These are phyloP conservation scores for Holothuria leucospilota DNA, from an alignment of 53 echinoderm and acorn worm genomes.

Conservation along the genomic window DNA sequence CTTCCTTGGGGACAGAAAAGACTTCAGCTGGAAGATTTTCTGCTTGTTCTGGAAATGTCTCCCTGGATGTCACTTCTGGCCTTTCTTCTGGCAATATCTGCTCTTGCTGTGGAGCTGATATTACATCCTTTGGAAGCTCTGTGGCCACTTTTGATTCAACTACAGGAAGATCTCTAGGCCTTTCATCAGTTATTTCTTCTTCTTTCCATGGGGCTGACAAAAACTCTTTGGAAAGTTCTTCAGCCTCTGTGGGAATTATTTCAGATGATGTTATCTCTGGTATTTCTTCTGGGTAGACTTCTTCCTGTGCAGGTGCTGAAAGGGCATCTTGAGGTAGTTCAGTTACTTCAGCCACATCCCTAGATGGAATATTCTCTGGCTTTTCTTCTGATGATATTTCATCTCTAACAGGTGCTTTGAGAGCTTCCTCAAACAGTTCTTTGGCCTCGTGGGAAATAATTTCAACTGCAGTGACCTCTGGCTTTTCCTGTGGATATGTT, in stretches of 20 bases:
- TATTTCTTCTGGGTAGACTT: constrained; percentile 56
- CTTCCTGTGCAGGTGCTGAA: constrained; percentile 30
- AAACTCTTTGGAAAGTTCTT: constrained; percentile 49
- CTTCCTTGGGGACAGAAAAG: constrained; percentile 27
- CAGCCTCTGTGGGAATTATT: constrained; percentile 41
- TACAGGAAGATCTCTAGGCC: constrained; percentile 32
- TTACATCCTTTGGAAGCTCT: neutral
- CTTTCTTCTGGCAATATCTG: constrained; percentile 42
- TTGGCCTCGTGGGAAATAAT: neutral
- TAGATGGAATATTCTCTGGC: neutral
- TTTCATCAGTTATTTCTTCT: constrained; percentile 41
- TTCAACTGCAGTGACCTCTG: constrained; percentile 7
- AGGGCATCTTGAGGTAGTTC: constrained; percentile 50
- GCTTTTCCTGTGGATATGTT: neutral
- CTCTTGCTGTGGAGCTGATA: constrained; percentile 14
- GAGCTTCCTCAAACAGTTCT: constrained; percentile 21
- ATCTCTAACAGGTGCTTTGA: constrained; percentile 18
- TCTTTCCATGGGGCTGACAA: constrained; percentile 37
- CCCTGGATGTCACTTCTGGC: constrained; percentile 26
- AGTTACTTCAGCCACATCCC: constrained; percentile 39
- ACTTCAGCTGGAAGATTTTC: constrained; percentile 48
- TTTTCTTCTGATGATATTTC: constrained; percentile 3
- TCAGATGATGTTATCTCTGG: constrained; percentile 45
- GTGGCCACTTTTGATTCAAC: constrained; percentile 19
- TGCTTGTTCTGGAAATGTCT: constrained; percentile 14